phyloP scores from a whole-genome alignment of 2,888 invertebrate genomes.

The Cephonodes hylas region DNA sequence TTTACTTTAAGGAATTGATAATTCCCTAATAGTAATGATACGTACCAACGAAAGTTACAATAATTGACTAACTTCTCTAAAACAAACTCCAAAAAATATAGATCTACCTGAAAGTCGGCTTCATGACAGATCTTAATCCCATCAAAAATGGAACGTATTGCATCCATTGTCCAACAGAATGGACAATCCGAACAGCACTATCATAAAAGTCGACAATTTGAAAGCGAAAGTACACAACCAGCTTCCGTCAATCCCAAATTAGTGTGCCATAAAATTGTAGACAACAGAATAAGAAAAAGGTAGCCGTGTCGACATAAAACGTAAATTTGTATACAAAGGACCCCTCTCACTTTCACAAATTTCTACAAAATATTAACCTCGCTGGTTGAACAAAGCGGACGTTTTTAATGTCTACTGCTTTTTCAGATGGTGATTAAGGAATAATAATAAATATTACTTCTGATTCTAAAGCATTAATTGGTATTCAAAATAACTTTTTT shows the following conservation, averaged over 20 bases:
- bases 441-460: too few species aligned
- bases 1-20: too few species aligned
- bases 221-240: conserved; percentile 39
- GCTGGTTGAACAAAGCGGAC: not conserved
- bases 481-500: too few species aligned
- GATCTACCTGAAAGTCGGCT: too few species aligned
- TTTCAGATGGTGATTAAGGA: too few species aligned
- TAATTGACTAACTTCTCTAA: too few species aligned
- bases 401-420: not conserved
- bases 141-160: not conserved
- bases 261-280: conserved; percentile 41
- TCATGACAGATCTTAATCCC: not conserved
- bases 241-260: conserved; percentile 38
- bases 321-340: conserved; percentile 33
- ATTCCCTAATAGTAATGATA: too few species aligned
- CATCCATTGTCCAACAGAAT: not conserved
- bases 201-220: conserved; percentile 24
- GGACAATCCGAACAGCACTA: not conserved
- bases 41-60: too few species aligned
- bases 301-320: conserved; percentile 40
- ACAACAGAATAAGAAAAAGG: not conserved
- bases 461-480: too few species aligned
- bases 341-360: conserved; percentile 60
- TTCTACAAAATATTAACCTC: conserved; percentile 37
- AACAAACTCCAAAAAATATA: too few species aligned